Evolutionary conservation across 2,888 invertebrate genomes (phyloP).

Genomic region (Phania funesta): DNA sequence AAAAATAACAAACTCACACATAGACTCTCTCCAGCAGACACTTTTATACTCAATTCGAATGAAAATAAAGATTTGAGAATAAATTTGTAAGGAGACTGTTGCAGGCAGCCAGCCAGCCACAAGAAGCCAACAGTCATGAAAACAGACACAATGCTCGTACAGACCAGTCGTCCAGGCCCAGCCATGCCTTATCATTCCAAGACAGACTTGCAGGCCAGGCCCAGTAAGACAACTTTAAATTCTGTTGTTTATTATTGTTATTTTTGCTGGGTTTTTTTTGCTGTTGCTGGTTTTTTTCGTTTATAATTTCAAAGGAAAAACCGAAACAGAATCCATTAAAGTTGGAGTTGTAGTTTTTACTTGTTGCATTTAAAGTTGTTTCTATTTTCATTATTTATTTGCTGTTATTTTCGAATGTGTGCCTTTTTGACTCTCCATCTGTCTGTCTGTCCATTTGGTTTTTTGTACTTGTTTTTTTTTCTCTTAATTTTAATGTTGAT

Average conservation of each 20-base stretch:
- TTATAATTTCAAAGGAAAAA: slow-evolving; percentile 57
- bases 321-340: slow-evolving; percentile 66
- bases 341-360: slow-evolving; percentile 50
- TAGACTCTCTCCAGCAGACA: slow-evolving; percentile 3
- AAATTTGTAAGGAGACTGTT: not conserved
- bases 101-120: not conserved
- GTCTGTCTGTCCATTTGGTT: not conserved
- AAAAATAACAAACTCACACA: slow-evolving; percentile 16
- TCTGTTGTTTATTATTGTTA: slow-evolving; percentile 50
- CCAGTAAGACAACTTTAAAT: slow-evolving; percentile 45
- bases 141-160: slow-evolving; percentile 19
- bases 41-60: not conserved
- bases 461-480: not conserved
- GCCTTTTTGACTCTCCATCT: not conserved
- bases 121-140: slow-evolving; percentile 34
- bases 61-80: slow-evolving; percentile 1
- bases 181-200: slow-evolving; percentile 13
- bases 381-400: slow-evolving; percentile 47
- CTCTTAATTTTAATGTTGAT: slow-evolving; percentile 39
- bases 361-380: slow-evolving; percentile 42
- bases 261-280: not conserved
- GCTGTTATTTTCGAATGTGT: slow-evolving; percentile 30
- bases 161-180: slow-evolving; percentile 26
- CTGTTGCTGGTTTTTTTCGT: slow-evolving; percentile 18
- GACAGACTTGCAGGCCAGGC: slow-evolving; percentile 13